These are phyloP conservation scores for Oenanthe oenanthe DNA, from an alignment of 2,113 vertebrate species.

Conservation along the genomic window DNA sequence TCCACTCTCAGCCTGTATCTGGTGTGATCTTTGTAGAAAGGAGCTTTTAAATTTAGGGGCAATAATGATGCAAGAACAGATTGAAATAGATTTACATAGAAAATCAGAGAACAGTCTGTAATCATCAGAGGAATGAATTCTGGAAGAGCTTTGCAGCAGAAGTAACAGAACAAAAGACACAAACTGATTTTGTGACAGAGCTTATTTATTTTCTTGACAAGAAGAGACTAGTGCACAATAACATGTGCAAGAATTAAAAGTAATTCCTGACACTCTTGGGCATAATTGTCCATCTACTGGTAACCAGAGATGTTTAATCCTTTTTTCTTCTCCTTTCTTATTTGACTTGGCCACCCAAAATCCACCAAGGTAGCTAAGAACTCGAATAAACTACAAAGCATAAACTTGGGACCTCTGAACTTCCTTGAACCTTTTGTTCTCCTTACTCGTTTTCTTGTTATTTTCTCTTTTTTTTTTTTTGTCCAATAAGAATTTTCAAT, in stretches of 20 bases:
- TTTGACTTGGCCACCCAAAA: not conserved
- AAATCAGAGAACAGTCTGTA: not conserved
- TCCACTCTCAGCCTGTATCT: not conserved
- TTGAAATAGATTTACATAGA: not conserved
- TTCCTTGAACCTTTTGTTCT: not conserved
- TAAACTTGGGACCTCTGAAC: not conserved
- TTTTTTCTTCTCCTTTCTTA: not conserved
- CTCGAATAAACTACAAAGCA: not conserved
- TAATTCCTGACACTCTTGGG: not conserved
- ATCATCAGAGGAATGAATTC: not conserved
- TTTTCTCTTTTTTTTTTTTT: not conserved
- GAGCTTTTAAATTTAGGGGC: not conserved
- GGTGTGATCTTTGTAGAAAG: not conserved
- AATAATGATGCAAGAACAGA: not conserved
- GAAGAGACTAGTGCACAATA: not conserved
- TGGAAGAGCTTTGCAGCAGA: not conserved
- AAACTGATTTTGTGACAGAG: not conserved
- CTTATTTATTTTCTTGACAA: not conserved
- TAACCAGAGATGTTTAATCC: not conserved
- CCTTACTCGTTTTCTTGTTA: not conserved
- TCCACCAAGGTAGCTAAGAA: not conserved
- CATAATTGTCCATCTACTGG: not conserved
- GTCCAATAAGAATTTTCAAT: not conserved
- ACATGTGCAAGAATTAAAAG: conserved; percentile 3
- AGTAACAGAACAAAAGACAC: not conserved